Evolutionary conservation across 2,797 vertebrate species (phyloP).

Genomic region (Syngnathus rostellatus): DNA sequence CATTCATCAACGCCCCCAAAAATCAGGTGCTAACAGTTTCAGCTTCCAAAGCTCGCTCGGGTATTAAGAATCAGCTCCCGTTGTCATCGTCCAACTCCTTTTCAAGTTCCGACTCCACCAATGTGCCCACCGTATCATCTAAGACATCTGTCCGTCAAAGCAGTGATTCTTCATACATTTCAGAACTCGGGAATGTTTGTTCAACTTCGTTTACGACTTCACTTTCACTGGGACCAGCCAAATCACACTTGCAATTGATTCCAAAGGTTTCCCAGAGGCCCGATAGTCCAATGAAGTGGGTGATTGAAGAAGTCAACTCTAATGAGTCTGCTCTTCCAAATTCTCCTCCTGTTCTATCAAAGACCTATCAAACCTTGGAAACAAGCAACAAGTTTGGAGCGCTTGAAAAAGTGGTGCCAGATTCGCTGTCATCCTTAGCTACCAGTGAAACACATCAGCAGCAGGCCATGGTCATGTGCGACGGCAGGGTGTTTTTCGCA

Average conservation of each 20-base stretch:
- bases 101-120: slow-evolving; percentile 20
- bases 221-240: not conserved
- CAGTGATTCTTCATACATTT: not conserved
- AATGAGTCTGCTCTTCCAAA: slow-evolving; percentile 13
- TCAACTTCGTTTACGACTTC: slow-evolving; percentile 2
- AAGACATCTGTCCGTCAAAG: slow-evolving; percentile 33
- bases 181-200: slow-evolving; percentile 9
- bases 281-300: slow-evolving; percentile 60
- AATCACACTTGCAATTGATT: slow-evolving; percentile 29
- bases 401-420: not conserved
- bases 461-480: slow-evolving; percentile 54
- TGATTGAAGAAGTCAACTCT: slow-evolving; percentile 48
- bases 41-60: slow-evolving; percentile 37
- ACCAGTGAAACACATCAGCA: slow-evolving; percentile 25
- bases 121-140: slow-evolving; percentile 47
- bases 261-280: slow-evolving; percentile 37
- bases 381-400: slow-evolving; percentile 8
- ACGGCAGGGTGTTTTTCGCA: slow-evolving; percentile 61
- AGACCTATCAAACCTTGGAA: slow-evolving; percentile 31
- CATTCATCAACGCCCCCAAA: slow-evolving; percentile 31
- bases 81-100: slow-evolving; percentile 17
- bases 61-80: slow-evolving; percentile 45
- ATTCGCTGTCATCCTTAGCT: slow-evolving; percentile 6
- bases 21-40: slow-evolving; percentile 42
- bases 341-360: slow-evolving; percentile 16